Evolutionary conservation across 2,888 invertebrate genomes (phyloP), one percentile per base, ranked within the genome.

Genomic region (Hymenopus coronatus): DNA sequence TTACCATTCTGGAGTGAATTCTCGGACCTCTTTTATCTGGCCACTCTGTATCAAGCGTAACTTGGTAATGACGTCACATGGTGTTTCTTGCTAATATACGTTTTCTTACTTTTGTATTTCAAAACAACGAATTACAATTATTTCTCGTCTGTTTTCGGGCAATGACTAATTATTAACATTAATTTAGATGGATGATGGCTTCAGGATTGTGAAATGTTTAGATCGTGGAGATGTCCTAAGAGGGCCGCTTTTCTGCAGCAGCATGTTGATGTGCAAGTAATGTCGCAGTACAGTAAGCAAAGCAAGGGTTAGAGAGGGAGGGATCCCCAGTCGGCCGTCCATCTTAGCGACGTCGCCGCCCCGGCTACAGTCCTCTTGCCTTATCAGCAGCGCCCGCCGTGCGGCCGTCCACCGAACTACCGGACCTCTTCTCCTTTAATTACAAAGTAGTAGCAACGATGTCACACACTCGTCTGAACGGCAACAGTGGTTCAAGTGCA

Each of bases 241-340:
- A 20, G 54, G 20, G 54, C 54, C 54, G 54, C 30, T 33, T 25
- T 85, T 14, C 87, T 82, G 20, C 54, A 70, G 20, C 54, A 70
- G 20, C 54, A 70, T 70, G 20, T 70, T 70, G 54, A 70, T 70
- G 54, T 70, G 82, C 25, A 87, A 82, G 33, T 82, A 82, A 70
- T 87, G 28, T 40, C 28, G 82, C 82, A 87, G 30, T 87, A 82
- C 33, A 87, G 87, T 87, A 87, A 33, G 87, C 87, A 87, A 87
- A 82, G 87, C 33, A 82, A 84, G 82, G 86, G 88, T 84, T 33
- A 85, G 28, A 85, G 89, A 88, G 89, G 28, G 86, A 89, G 89
- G 85, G 90, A 40, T 90, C 90, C 90, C 90, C 33, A 89, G 90
- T 83, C 89, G 90, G 87, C 90, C 90, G 90, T 90, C 88, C 90